These are phyloP conservation scores for Microtus richardsoni DNA, from an alignment of 2,113 vertebrate genomes.

Conservation along the genomic window DNA sequence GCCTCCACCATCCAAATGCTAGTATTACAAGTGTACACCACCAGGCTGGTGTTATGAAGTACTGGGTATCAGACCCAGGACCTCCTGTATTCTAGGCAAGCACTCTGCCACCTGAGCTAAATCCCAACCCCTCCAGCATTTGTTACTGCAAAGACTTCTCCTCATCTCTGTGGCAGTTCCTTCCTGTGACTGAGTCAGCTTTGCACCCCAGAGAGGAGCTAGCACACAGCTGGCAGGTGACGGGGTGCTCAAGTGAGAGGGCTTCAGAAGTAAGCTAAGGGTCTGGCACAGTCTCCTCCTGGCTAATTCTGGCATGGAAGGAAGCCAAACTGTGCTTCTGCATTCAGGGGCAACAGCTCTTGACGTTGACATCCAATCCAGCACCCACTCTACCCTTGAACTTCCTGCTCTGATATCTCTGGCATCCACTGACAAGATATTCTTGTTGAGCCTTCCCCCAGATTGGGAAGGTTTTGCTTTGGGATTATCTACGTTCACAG, in stretches of 20 bases:
- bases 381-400: not conserved
- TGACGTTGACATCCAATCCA: not conserved
- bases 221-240: not conserved
- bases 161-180: not conserved
- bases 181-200: not conserved
- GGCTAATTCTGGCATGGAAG: not conserved
- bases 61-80: not conserved
- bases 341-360: not conserved
- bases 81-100: not conserved
- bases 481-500: slow-evolving; percentile 20
- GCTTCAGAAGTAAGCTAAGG: not conserved
- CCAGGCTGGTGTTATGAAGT: not conserved
- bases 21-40: not conserved
- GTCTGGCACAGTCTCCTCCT: not conserved
- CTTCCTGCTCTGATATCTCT: not conserved
- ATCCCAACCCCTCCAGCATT: not conserved
- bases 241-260: not conserved
- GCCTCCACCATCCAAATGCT: not conserved
- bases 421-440: not conserved
- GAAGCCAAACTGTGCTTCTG: not conserved
- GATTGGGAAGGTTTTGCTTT: not conserved
- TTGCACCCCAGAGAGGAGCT: not conserved
- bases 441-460: not conserved
- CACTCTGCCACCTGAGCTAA: not conserved
- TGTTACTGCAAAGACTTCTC: not conserved